Conservation (phyloP, 92 coral and sea anemone species). For the Porites evermanni region DNA sequence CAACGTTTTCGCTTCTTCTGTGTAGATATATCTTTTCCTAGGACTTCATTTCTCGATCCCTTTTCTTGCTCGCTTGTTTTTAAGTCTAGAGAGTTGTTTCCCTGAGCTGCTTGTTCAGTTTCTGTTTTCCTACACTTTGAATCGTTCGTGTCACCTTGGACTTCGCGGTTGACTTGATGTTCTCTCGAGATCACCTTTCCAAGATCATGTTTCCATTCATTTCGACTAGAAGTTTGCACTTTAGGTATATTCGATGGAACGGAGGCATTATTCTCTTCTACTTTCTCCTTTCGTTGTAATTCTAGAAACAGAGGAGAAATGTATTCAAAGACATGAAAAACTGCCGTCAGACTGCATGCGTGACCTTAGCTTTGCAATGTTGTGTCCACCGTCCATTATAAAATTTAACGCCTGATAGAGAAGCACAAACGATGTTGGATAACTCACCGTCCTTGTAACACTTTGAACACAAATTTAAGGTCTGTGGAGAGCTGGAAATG, state of each 20-base stretch:
- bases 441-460: slow-evolving; percentile 89
- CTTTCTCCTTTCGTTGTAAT: slow-evolving; percentile 9
- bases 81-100: slow-evolving; percentile 45
- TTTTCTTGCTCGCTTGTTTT: slow-evolving; percentile 22
- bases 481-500: slow-evolving; percentile 79
- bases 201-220: slow-evolving; percentile 14
- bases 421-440: neutral
- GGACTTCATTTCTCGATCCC: slow-evolving; percentile 22
- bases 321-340: neutral
- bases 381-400: neutral
- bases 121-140: slow-evolving; percentile 49
- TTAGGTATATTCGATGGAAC: slow-evolving; percentile 2
- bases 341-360: too few species aligned
- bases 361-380: too few species aligned
- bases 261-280: slow-evolving; percentile 5
- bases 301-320: slow-evolving; percentile 1
- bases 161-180: neutral
- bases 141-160: neutral
- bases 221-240: neutral
- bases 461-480: slow-evolving; percentile 87
- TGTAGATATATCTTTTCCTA: slow-evolving; percentile 60
- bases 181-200: slow-evolving; percentile 15
- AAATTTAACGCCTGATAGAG: too few species aligned
- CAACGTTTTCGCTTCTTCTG: slow-evolving; percentile 89
- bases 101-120: slow-evolving; percentile 28